Evolutionary conservation across 2,797 vertebrate species (phyloP), one percentile per base, ranked within the genome.

Genomic region (Telmatherina bonti): DNA sequence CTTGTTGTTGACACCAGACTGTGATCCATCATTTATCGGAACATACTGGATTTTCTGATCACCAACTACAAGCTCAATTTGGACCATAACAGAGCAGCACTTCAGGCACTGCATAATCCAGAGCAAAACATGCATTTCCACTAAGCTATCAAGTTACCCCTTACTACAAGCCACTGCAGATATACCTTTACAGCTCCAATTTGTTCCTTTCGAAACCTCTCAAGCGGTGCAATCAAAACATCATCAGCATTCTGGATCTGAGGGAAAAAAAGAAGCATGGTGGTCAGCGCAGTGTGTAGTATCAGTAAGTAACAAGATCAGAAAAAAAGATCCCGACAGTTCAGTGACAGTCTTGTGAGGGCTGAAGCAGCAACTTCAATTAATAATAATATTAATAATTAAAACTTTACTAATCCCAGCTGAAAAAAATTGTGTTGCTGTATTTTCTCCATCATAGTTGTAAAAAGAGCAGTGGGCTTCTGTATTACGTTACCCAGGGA

Each of bases 231-330:
- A 90, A 99, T 99, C 92, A 99, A 90, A 74, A 98, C 96, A 38
- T 99, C 97, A 77, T 99, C 97, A 24, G 97, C 97, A 7, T 98
- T 99, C 89, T 99, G 97, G 89, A 99, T 98, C 97, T 99, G 92
- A 72, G 79, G 22, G 67, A 18, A 36, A 65, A 68, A 52, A 57
- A 35, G 16, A 65, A 66, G 36, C 30, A 70, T n/a, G 61, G 27
- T 11, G 54, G 47, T 49, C 12, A 66, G 62, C 47, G 83, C 36
- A 67, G 67, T 22, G 57, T 31, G 66, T 72, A 26, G 51, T 9
- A 47, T 36, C 49, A 74, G 45, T 36, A 74, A 73, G 69, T 33
- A 64, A 4, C 2, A 11, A 29, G 29, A 72, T 38, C 11, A 51
- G 52, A 29, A 65, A 38, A 47, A 67, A 52, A 52, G n/a, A n/a